Evolutionary conservation across 2,797 vertebrate species (phyloP).

Genomic region (Crax fasciolata): DNA sequence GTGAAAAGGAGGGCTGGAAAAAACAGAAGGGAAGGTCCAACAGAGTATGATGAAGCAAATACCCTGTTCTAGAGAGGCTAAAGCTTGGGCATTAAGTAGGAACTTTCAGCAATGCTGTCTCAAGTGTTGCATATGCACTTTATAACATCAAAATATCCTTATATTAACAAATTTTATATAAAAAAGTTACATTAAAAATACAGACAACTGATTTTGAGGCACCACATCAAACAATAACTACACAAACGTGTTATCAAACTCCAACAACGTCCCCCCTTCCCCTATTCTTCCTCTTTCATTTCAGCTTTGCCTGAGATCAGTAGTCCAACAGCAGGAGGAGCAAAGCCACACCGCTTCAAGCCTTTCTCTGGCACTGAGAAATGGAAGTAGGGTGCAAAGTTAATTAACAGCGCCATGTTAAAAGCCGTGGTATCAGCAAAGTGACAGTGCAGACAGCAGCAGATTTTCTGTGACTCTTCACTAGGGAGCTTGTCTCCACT

Average conservation of each 20-base stretch:
- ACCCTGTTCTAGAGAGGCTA: neutral
- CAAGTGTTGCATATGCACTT: neutral
- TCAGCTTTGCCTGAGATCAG: neutral
- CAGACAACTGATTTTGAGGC: neutral
- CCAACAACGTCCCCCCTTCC: neutral
- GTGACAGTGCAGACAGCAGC: neutral
- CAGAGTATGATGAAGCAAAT: constrained; percentile 12
- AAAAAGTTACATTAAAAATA: neutral
- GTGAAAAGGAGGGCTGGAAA: neutral
- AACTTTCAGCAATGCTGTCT: neutral
- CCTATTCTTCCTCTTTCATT: neutral
- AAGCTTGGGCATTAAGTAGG: neutral
- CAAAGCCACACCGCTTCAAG: neutral
- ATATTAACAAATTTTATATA: neutral
- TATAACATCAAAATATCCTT: neutral
- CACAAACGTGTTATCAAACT: neutral
- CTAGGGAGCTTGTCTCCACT: neutral
- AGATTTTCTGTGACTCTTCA: constrained; percentile 25
- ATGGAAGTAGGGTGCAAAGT: neutral
- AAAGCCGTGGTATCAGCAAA: constrained; percentile 37
- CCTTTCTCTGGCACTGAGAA: neutral
- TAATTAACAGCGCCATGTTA: constrained; percentile 18
- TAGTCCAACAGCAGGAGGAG: neutral
- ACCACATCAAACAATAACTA: neutral
- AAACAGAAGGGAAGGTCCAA: neutral